phyloP scores from a whole-genome alignment of 2,888 invertebrate genomes.

The Andrena flavipes region DNA sequence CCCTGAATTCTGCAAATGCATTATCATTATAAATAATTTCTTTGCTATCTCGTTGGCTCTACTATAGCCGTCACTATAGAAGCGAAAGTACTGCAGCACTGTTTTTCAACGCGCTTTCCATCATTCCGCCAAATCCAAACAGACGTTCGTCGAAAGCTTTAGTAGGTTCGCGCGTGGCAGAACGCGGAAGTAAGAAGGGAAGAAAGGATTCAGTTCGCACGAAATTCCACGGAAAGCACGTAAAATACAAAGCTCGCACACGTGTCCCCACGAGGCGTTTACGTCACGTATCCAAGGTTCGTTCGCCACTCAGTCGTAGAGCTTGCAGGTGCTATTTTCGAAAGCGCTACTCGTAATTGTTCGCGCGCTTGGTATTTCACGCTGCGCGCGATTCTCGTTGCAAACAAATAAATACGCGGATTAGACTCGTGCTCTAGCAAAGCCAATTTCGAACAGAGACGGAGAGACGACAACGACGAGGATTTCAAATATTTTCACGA shows the following conservation, averaged over 20 bases:
- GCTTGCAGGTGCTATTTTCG: constrained; percentile 63
- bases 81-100: no score
- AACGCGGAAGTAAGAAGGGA: constrained; percentile 31
- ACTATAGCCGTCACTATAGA: no score
- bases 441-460: neutral
- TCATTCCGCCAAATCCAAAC: neutral
- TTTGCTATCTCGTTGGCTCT: no score
- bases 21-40: no score
- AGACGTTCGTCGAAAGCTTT: neutral
- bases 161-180: neutral
- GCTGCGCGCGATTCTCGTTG: constrained; percentile 27
- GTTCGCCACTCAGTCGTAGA: constrained; percentile 59
- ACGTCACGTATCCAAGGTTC: constrained; percentile 64
- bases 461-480: neutral
- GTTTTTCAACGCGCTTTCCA: no score
- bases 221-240: constrained; percentile 41
- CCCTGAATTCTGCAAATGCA: no score
- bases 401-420: constrained; percentile 26
- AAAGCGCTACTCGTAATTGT: constrained; percentile 52
- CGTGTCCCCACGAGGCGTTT: constrained; percentile 27
- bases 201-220: constrained; percentile 13
- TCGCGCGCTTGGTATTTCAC: constrained; percentile 48
- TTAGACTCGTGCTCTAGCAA: neutral
- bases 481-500: neutral
- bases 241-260: constrained; percentile 27